Evolutionary conservation across 2,797 vertebrate species (phyloP).

Genomic region (Tinamus major): DNA sequence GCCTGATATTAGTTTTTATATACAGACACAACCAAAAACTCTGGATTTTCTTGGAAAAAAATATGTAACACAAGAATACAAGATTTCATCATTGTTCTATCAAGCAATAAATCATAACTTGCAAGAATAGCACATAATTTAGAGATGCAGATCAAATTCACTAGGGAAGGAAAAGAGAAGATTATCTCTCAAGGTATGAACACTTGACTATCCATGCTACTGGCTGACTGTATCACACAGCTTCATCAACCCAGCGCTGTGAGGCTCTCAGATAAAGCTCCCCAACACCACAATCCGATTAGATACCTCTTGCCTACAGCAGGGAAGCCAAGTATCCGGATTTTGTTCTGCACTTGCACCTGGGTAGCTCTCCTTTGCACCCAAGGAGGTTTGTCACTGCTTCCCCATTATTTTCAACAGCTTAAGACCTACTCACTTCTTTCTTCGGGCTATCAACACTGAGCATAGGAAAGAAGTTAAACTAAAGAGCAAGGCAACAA

Average conservation of each 20-base stretch:
- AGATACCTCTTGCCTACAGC: not conserved
- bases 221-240: not conserved
- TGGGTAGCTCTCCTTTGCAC: not conserved
- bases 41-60: not conserved
- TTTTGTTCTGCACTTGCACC: not conserved
- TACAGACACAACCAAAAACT: not conserved
- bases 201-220: not conserved
- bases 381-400: not conserved
- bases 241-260: not conserved
- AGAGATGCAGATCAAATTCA: conserved; percentile 54
- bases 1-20: not conserved
- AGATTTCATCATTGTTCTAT: conserved; percentile 38
- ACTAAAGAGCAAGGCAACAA: not conserved
- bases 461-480: not conserved
- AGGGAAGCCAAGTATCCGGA: not conserved
- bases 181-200: conserved; percentile 50
- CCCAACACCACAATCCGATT: not conserved
- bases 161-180: conserved; percentile 37
- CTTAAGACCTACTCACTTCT: not conserved
- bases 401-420: not conserved
- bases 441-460: not conserved
- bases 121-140: conserved; percentile 43
- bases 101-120: conserved; percentile 49
- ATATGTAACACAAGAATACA: not conserved
- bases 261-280: not conserved